Base-by-base conservation (phyloP, 2,797 vertebrate species). In the Euphonia xanthogaster region DNA sequence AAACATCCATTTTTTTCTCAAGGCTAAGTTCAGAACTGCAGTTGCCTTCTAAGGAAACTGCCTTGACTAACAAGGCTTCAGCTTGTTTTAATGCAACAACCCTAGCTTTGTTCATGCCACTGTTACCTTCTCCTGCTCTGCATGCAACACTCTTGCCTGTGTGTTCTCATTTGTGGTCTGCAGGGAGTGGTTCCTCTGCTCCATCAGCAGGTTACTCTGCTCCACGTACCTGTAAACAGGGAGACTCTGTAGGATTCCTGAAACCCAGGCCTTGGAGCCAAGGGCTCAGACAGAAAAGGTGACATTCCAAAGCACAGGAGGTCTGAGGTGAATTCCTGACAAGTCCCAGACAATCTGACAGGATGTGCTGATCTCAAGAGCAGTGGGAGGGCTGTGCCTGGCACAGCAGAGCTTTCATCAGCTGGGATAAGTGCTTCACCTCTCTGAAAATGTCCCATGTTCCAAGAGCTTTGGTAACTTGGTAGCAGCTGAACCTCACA, bases 101-200 rank as follows among this genome's bases (percentile, higher is more conserved):
- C 14, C 8, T 6, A n/a, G 51, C 51, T 44, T 47, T 62, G 74
- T 30, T 35, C 37, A 13, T 6, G 81, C 12, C 89, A 55, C 61
- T 73, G 67, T 95, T 97, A 99, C 99, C 99, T 99, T 99, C 96
- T 99, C 99, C 94, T 99, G 98, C 84, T 99, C 99, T 13, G 99
- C 99, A 96, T 99, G 98, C 95, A 99, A 98, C 37, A 99, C 96
- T 88, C 98, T 98, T 60, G 98, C 98, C 97, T 99, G 99, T 91
- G 97, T 99, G 89, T 98, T 99, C 91, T 99, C 99, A 8, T 98
- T 99, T 89, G 98, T 98, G 8, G 98, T 98, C 83, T 99, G 99
- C 79, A 99, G 98, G 1, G 99, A 98, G 89, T 98, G 98, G 48
- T 99, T 99, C 94, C 99, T 99, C 98, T 99, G 98, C 88, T 99